Evolutionary conservation across 2,888 invertebrate genomes (phyloP).

Genomic region (Nemurella pictetii): DNA sequence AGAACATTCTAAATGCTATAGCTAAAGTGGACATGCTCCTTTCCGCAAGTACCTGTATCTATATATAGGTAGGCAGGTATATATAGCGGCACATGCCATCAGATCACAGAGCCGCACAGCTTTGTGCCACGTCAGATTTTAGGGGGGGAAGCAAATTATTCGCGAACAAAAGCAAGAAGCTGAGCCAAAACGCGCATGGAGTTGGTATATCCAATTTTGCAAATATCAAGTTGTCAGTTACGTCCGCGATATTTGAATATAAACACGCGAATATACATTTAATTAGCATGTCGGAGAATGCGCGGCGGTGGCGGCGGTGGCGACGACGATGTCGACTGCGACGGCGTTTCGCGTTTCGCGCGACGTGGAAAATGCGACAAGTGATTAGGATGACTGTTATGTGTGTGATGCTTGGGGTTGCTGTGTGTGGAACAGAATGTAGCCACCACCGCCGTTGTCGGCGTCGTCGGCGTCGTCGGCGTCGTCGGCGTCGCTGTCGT

Average conservation of each 20-base stretch:
- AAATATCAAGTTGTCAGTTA: not conserved
- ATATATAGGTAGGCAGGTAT: no score
- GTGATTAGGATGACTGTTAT: not conserved
- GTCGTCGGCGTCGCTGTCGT: no score
- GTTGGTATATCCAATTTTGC: not conserved
- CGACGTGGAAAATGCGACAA: not conserved
- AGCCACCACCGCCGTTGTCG: no score
- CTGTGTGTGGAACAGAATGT: not conserved
- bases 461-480: no score
- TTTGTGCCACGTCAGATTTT: no score
- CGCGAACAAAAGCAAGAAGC: not conserved
- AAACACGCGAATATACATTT: not conserved
- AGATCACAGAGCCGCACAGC: no score
- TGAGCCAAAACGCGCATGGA: not conserved
- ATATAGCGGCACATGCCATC: no score
- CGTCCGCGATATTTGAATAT: not conserved
- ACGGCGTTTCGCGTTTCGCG: not conserved
- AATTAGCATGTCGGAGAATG: not conserved
- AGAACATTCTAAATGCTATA: not conserved
- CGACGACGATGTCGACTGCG: not conserved
- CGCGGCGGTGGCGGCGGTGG: no score
- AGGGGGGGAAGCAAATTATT: not conserved
- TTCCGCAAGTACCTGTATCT: not conserved
- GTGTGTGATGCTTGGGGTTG: not conserved
- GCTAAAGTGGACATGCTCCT: not conserved